phyloP scores from a whole-genome alignment of 2,888 invertebrate genomes.

The Spicauda simplicius region DNA sequence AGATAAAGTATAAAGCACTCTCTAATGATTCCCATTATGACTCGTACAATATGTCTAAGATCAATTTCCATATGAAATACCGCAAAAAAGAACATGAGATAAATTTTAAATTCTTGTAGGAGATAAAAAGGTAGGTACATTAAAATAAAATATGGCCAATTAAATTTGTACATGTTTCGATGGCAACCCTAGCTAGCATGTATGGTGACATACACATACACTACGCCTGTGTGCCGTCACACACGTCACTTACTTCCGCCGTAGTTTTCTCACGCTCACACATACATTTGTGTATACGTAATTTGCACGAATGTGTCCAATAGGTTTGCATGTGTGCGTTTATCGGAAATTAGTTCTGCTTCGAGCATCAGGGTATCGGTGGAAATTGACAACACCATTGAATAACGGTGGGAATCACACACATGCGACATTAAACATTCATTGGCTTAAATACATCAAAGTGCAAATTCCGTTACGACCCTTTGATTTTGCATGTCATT shows the following conservation, averaged over 20 bases:
- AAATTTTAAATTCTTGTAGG: no score
- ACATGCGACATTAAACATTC: conserved; percentile 76
- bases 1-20: no score
- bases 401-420: conserved; percentile 72
- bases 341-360: conserved; percentile 80
- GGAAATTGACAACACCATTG: conserved; percentile 71
- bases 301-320: conserved; percentile 64
- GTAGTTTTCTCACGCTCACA: conserved; percentile 83
- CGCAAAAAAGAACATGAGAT: no score
- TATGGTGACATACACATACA: conserved; percentile 47
- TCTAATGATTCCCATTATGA: no score
- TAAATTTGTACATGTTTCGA: no score
- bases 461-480: conserved; percentile 45
- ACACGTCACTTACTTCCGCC: conserved; percentile 65
- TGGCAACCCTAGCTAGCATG: conserved; percentile 34
- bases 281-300: conserved; percentile 61
- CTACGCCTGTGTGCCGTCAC: conserved; percentile 57
- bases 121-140: no score
- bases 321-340: conserved; percentile 62
- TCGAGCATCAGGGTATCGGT: conserved; percentile 68
- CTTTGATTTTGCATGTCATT: conserved; percentile 59
- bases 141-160: no score
- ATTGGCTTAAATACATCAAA: conserved; percentile 51
- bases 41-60: no score
- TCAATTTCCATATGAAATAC: no score